phyloP scores from a whole-genome alignment of 2,888 invertebrate genomes.

The Margaritifera margaritifera region DNA sequence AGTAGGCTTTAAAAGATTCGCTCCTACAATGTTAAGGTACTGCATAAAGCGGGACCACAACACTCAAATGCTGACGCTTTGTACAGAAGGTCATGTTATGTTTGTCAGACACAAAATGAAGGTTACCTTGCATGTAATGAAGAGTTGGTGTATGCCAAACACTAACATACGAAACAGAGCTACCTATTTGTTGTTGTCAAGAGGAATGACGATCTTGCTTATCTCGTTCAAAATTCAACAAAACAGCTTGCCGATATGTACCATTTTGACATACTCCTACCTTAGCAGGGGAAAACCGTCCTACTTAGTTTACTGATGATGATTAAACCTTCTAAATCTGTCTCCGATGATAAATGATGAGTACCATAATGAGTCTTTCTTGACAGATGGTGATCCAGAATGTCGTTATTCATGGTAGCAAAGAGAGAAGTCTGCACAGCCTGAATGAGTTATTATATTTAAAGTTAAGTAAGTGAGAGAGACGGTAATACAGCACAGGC shows the following conservation, averaged over 20 bases:
- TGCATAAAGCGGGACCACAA: constrained; percentile 11
- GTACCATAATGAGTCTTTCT: too few species aligned
- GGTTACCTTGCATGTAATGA: background rate
- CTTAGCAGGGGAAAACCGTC: constrained; percentile 13
- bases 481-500: too few species aligned
- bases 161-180: constrained; percentile 25
- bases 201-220: constrained; percentile 20
- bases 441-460: too few species aligned
- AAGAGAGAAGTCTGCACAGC: too few species aligned
- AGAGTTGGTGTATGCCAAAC: constrained; percentile 21
- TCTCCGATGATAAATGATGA: too few species aligned
- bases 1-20: constrained; percentile 2
- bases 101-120: constrained; percentile 6
- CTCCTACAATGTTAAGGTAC: constrained; percentile 6
- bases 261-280: constrained; percentile 21
- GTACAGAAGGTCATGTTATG: constrained; percentile 7
- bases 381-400: too few species aligned
- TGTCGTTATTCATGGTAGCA: too few species aligned
- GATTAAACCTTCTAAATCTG: background rate
- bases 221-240: constrained; percentile 14
- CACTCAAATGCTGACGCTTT: constrained; percentile 20
- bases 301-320: constrained; percentile 7
- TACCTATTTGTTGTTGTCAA: constrained; percentile 20
- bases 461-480: too few species aligned
- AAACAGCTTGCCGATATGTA: constrained; percentile 8